Percentiles rank a stretch among this genome's conserved stretches.
phyloP scores from a whole-genome alignment of 2,888 invertebrate species.

The Eupelmus urozonus region DNA sequence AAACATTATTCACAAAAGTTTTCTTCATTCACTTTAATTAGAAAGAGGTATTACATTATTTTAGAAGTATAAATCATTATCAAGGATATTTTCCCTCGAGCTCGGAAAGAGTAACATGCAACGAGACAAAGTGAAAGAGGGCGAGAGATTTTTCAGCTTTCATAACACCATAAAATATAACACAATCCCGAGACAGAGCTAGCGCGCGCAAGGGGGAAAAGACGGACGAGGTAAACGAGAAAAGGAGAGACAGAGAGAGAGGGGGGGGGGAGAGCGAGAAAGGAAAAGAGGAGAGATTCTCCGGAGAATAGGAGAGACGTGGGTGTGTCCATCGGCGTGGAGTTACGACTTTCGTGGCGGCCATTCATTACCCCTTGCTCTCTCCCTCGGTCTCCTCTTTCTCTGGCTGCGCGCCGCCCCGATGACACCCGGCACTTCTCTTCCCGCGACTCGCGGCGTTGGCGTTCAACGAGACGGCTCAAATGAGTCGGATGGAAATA shows the following conservation, averaged over 20 bases:
- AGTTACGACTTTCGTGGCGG: conserved; percentile 68
- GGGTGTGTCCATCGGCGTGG: conserved; percentile 69
- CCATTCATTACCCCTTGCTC: conserved; percentile 69
- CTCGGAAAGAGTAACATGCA: no score
- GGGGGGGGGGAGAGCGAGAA: conserved; percentile 26
- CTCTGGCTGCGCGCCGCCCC: not conserved
- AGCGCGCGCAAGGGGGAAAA: conserved; percentile 23
- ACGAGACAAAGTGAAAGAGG: not conserved
- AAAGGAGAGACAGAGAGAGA: not conserved
- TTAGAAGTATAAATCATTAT: not conserved
- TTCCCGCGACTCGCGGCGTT: not conserved
- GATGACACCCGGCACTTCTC: not conserved
- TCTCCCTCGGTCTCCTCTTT: not conserved
- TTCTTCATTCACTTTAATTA: no score
- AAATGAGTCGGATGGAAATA: no score
- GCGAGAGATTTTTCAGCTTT: not conserved
- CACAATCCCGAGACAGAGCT: not conserved
- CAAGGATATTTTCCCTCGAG: not conserved
- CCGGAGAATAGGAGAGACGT: conserved; percentile 64
- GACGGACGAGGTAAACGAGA: conserved; percentile 58
- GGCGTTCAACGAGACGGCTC: no score
- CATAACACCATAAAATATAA: conserved; percentile 5
- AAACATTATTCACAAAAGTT: no score
- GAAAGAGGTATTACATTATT: no score
- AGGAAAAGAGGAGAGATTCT: conserved; percentile 53